These are phyloP conservation scores for Dugesia japonica DNA, from an alignment of 2,888 invertebrate genomes.

Conservation along the genomic window DNA sequence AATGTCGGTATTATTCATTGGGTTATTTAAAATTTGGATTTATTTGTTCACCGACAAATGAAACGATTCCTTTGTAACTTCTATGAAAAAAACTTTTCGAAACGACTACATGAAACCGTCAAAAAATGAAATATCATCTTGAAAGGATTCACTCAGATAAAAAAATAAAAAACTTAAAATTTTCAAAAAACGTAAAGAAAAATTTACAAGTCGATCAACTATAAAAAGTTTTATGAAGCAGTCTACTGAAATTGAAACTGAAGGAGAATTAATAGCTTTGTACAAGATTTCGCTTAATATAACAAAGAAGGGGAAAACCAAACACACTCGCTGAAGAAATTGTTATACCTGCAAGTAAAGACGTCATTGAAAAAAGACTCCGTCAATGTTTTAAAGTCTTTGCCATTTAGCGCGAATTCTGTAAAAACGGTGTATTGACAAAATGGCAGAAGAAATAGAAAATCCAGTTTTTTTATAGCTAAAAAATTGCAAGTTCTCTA, in stretches of 20 bases:
- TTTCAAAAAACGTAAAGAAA: background rate
- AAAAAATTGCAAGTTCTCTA: slow-evolving; percentile 16
- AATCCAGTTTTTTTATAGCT: background rate
- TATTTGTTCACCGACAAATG: background rate
- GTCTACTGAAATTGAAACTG: background rate
- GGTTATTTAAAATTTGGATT: background rate
- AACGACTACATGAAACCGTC: background rate
- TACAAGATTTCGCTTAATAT: too few species aligned
- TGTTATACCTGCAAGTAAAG: too few species aligned
- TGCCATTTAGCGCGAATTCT: background rate
- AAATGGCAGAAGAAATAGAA: background rate
- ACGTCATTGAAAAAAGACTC: background rate
- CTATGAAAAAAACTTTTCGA: background rate
- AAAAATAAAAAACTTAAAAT: background rate
- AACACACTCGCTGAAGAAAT: background rate
- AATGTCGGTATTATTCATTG: background rate
- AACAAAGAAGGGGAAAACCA: too few species aligned
- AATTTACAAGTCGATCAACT: background rate
- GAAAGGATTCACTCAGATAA: background rate
- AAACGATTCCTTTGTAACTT: background rate
- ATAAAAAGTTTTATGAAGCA: background rate
- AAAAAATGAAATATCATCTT: background rate
- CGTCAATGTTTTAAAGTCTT: background rate
- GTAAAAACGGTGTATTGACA: slow-evolving; percentile 1
- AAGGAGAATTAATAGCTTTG: background rate